Conservation (phyloP, 2,797 vertebrate species). For the Sus cebifrons region DNA sequence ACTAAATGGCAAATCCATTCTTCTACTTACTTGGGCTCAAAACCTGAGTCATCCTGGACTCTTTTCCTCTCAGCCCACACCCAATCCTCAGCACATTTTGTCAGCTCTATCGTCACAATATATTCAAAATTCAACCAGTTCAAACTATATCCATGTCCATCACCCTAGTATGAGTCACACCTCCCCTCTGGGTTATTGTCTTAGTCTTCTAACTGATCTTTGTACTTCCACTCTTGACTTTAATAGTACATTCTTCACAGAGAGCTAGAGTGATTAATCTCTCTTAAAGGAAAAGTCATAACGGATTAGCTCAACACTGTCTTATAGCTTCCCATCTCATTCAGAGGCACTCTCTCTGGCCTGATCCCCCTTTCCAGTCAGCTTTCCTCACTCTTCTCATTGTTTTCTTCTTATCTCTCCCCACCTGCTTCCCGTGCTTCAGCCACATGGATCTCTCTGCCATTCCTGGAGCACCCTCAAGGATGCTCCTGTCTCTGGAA, state of each 20-base stretch:
- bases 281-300: not conserved
- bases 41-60: conserved; percentile 23
- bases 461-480: not conserved
- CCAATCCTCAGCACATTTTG: not conserved
- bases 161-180: not conserved
- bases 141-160: not conserved
- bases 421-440: not conserved
- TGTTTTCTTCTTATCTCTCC: not conserved
- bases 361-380: not conserved
- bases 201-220: not conserved
- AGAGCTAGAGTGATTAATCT: not conserved
- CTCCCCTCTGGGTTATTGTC: not conserved
- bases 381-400: not conserved
- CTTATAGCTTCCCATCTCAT: not conserved
- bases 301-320: not conserved
- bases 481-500: not conserved
- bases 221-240: not conserved
- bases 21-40: conserved; percentile 15
- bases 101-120: not conserved
- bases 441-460: not conserved
- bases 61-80: not conserved
- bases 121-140: conserved; percentile 1
- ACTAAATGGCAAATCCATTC: conserved; percentile 30
- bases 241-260: not conserved
- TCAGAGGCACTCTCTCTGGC: not conserved